Evolutionary conservation across 2,113 vertebrate species (phyloP).

Genomic region (Cavia porcellus): DNA sequence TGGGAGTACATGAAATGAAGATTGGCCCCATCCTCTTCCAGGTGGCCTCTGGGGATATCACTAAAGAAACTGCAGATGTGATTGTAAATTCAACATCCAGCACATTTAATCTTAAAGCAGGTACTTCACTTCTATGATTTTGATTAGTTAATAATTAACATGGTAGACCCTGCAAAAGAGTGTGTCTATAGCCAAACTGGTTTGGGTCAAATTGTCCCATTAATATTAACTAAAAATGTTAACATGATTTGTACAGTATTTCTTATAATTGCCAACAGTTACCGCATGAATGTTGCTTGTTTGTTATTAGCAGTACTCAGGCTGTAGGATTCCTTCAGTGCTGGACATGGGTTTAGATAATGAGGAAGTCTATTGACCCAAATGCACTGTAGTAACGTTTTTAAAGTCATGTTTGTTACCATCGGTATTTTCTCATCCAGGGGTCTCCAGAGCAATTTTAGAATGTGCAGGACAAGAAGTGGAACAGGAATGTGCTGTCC

Average conservation of each 20-base stretch:
- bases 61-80: slow-evolving; percentile 91
- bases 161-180: not conserved
- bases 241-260: slow-evolving; percentile 24
- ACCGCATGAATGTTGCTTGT: slow-evolving; percentile 28
- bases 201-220: not conserved
- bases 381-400: not conserved
- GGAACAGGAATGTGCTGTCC: slow-evolving; percentile 83
- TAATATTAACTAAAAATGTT: slow-evolving; percentile 3
- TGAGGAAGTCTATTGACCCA: not conserved
- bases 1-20: slow-evolving; percentile 88
- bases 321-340: not conserved
- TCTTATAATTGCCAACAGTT: not conserved
- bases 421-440: slow-evolving; percentile 83
- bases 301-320: not conserved
- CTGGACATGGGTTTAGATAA: not conserved
- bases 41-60: slow-evolving; percentile 92
- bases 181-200: not conserved
- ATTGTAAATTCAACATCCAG: slow-evolving; percentile 93
- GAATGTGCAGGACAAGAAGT: slow-evolving; percentile 91
- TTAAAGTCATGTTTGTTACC: slow-evolving; percentile 27
- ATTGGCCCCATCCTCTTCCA: slow-evolving; percentile 90
- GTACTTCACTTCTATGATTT: slow-evolving; percentile 83
- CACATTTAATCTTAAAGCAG: slow-evolving; percentile 88
- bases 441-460: slow-evolving; percentile 94
- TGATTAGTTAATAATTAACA: not conserved